Evolutionary conservation across 2,797 vertebrate genomes (phyloP).

Genomic region (Crenuchus spilurus): DNA sequence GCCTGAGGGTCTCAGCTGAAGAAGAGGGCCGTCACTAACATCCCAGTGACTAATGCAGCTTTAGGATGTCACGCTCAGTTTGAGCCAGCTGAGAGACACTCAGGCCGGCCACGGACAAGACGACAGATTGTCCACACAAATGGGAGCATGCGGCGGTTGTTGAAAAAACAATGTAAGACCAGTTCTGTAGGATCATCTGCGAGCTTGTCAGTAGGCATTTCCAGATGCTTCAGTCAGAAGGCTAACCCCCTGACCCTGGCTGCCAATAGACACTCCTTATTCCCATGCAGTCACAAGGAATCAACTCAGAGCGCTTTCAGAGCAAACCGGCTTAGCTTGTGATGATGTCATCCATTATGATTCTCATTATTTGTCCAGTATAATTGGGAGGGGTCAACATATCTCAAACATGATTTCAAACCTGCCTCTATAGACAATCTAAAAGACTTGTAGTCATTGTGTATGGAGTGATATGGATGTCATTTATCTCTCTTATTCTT

Average conservation of each 20-base stretch:
- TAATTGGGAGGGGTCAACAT: not conserved
- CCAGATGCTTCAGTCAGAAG: constrained; percentile 71
- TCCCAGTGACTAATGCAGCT: constrained; percentile 21
- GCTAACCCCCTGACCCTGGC: constrained; percentile 43
- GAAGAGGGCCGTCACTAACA: not conserved
- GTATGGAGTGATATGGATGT: constrained; percentile 14
- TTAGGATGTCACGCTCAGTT: constrained; percentile 4
- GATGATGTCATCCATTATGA: constrained; percentile 37
- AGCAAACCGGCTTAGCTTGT: constrained; percentile 22
- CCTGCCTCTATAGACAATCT: not conserved
- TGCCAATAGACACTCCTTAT: constrained; percentile 31
- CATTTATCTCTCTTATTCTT: constrained; percentile 20
- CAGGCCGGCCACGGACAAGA: not conserved
- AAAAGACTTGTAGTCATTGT: constrained; percentile 1
- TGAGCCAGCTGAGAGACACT: constrained; percentile 9
- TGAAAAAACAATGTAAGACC: constrained; percentile 1
- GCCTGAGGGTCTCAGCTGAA: not conserved
- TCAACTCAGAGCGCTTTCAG: not conserved
- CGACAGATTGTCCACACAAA: not conserved
- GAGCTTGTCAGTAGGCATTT: constrained; percentile 76
- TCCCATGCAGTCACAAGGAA: constrained; percentile 20
- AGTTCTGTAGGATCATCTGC: constrained; percentile 70
- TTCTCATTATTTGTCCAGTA: constrained; percentile 20
- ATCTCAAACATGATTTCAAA: not conserved
- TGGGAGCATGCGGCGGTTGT: not conserved